Base-by-base conservation (phyloP, 2,888 invertebrate species). In the Piscicola geometra region DNA sequence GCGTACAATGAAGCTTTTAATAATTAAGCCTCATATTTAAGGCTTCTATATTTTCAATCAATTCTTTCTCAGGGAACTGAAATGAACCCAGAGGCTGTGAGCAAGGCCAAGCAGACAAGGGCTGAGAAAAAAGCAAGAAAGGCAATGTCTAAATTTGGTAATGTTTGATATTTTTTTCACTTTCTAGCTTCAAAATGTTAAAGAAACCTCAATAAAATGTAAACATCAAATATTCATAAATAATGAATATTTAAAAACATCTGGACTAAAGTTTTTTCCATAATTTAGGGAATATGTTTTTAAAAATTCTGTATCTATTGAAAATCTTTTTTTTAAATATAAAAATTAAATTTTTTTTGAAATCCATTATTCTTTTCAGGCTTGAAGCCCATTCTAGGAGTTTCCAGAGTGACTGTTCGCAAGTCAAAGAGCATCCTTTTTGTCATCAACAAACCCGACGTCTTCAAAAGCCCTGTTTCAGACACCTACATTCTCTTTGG, bases 401-500 rank as follows among this genome's bases (percentile, higher is more conserved):
- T 99, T 0, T 94, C 92, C 85, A 89, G 98, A 83, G 99, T 99
- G 33, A 97, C 97, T 75, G 99, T 99, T 85, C 90, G 98, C 81
- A 98, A 99, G 86, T 96, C 98, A 2, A 99, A 99, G 88, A 98
- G 98, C 88, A 98, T 99, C 81, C 89, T 99, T 32, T 99, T 99
- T 84, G 98, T 99, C 69, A 99, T 99, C 85, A 97, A 95, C 88
- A 95, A 96, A 81, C 98, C 99, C 15, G 99, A 99, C 84, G 98
- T 86, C 15, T 86, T 82, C 81, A 86, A 86, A 81, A 84, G 84
- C 78, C 99, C 98, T 1, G 97, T 96, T 81, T 97, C 96, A 25
- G 99, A 99, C 87, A 99, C 98, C 0, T 99, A 99, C 88, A 97
- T 99, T 81, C 94, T 99, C 66, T 99, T 99, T 85, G 99, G 99